Percentiles rank a stretch among this genome's conserved stretches.
These are phyloP conservation scores for Morinoia aosen DNA, from an alignment of 2,888 invertebrate genomes.

Conservation along the genomic window DNA sequence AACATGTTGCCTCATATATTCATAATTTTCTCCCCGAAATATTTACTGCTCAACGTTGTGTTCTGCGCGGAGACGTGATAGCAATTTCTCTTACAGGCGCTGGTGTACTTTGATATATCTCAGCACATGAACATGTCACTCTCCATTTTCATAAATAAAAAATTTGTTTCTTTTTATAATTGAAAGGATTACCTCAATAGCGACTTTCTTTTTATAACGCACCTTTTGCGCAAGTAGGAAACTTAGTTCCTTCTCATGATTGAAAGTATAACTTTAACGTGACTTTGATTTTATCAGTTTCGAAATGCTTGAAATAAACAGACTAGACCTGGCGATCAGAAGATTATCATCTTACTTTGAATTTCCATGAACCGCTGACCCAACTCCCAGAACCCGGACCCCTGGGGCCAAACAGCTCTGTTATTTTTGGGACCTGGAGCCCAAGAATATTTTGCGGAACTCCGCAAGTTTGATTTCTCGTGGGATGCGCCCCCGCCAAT, in stretches of 20 bases:
- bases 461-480: neutral
- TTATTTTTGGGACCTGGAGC: neutral
- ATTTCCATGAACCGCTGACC: neutral
- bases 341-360: neutral
- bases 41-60: neutral
- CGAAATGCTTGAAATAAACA: neutral
- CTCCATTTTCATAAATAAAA: too few relatives aligned
- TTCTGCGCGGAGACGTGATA: neutral
- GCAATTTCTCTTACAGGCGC: neutral
- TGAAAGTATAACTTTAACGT: neutral
- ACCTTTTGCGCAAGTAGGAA: neutral
- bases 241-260: neutral
- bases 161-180: too few relatives aligned
- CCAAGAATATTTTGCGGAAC: neutral
- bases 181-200: too few relatives aligned
- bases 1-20: neutral
- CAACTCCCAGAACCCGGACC: neutral
- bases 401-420: neutral
- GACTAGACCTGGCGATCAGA: neutral
- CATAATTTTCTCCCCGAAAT: neutral
- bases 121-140: too few relatives aligned
- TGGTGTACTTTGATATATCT: too few relatives aligned
- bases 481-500: neutral
- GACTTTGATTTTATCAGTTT: neutral
- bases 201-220: neutral